These are phyloP conservation scores for Glossophaga mutica DNA, from an alignment of 2,797 vertebrate species.

Conservation along the genomic window DNA sequence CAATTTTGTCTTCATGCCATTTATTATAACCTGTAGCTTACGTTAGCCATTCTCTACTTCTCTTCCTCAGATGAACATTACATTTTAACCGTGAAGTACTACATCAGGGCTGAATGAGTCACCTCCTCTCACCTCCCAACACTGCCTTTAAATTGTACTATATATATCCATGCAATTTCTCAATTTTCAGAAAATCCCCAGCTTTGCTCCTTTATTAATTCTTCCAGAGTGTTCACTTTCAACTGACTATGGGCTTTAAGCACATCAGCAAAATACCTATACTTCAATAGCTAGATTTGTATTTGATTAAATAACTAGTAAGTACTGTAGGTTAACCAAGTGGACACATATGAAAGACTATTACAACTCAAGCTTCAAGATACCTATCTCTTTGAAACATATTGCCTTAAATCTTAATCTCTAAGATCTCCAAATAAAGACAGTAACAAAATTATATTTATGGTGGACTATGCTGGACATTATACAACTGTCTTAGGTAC, in stretches of 20 bases:
- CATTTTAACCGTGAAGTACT: background rate
- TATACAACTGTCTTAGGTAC: background rate
- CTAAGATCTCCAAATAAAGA: background rate
- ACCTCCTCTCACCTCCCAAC: background rate
- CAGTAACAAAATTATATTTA: background rate
- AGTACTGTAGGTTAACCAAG: background rate
- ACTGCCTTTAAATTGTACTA: background rate
- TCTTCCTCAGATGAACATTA: background rate
- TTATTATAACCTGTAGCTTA: background rate
- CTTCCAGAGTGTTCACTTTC: background rate
- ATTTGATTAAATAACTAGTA: background rate
- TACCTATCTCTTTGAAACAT: background rate
- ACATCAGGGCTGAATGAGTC: background rate
- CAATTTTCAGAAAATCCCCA: background rate
- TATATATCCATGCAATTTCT: background rate
- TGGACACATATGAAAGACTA: background rate
- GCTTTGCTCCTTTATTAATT: background rate
- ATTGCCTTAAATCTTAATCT: background rate
- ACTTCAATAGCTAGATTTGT: background rate
- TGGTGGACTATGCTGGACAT: background rate
- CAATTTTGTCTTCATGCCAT: background rate
- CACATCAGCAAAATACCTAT: background rate
- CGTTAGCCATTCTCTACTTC: background rate
- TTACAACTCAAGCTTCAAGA: background rate
- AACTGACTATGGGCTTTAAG: background rate